These are phyloP conservation scores for Sminthurinus aureus DNA, from an alignment of 2,888 invertebrate genomes.

Conservation along the genomic window DNA sequence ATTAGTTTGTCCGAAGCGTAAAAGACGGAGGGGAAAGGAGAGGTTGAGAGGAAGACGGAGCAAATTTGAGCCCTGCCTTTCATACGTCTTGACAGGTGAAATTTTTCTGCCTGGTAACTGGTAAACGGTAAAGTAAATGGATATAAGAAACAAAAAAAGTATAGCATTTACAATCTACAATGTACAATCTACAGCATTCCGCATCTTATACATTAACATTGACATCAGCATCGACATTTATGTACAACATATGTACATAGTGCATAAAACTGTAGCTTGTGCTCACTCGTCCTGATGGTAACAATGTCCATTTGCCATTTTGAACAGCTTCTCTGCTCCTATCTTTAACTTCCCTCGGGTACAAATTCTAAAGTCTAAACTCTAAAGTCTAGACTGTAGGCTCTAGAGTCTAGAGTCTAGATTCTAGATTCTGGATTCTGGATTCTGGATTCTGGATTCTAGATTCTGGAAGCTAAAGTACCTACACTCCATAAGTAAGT, in stretches of 20 bases:
- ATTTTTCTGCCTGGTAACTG: neutral
- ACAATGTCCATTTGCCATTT: neutral
- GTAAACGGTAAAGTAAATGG: neutral
- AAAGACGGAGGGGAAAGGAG: neutral
- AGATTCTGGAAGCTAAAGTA: neutral
- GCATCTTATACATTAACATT: too few species aligned
- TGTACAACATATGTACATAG: neutral
- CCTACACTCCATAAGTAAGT: too few species aligned
- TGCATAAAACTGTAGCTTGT: too few species aligned
- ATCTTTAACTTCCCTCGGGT: too few species aligned
- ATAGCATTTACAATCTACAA: too few species aligned
- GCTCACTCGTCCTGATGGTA: neutral
- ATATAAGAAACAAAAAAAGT: too few species aligned
- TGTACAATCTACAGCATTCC: too few species aligned
- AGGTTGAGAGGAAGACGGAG: neutral
- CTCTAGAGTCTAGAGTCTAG: too few species aligned
- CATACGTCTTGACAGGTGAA: neutral
- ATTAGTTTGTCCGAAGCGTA: neutral
- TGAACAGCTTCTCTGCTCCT: neutral
- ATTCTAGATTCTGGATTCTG: neutral
- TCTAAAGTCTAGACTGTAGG: too few species aligned
- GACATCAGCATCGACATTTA: neutral
- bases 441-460: too few species aligned
- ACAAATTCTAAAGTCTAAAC: too few species aligned
- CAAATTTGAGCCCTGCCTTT: neutral